Evolutionary conservation across 1,140 invertebrate species (phyloP), one percentile per base, ranked within the genome.

Genomic region (Drosophila serrata): DNA sequence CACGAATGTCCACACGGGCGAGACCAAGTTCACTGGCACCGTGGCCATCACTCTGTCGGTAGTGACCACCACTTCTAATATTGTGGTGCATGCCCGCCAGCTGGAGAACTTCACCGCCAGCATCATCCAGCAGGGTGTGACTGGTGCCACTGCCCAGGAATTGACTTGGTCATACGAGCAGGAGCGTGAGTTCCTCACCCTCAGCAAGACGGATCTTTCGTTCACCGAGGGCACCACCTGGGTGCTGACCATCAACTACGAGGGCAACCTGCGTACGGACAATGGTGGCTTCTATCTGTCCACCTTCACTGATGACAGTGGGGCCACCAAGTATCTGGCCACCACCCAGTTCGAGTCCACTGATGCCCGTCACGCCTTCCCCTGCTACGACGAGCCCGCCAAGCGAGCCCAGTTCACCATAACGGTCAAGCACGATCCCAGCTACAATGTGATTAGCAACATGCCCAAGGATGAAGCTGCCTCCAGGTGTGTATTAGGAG

Each of bases 371-470:
- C 94, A 95, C 63, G 96, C 96, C 1, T 98, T 98, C 86, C 97
- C 98, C 0, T 98, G 97, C 91, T 97, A 97, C 86, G 98, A 99
- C 91, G 98, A 99, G 84, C 98, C 98, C 0, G 93, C 84, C 2
- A 94, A 97, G 68, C 98, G 98, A 84, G 96, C 97, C 0, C 95
- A 92, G 5, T 98, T 98, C 81, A 94, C 92, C 19, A 94, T 98
- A 13, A 95, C 93, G 11, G 93, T 98, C 29, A 94, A 94, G 3
- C 94, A 95, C 67, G 92, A 94, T 45, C 81, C 93, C 11, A 93
- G 94, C 13, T 95, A 95, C 80, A 94, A 93, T 9, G 93, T 95
- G 2, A 92, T 97, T n/a, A 96, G 96, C 45, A 98, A 98, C 81
- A 97, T 97, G 96, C 94, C 94, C 4, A 67, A 82, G 4, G 39